Conservation (phyloP, 2,888 invertebrate genomes). For the Drosophila affinis region DNA sequence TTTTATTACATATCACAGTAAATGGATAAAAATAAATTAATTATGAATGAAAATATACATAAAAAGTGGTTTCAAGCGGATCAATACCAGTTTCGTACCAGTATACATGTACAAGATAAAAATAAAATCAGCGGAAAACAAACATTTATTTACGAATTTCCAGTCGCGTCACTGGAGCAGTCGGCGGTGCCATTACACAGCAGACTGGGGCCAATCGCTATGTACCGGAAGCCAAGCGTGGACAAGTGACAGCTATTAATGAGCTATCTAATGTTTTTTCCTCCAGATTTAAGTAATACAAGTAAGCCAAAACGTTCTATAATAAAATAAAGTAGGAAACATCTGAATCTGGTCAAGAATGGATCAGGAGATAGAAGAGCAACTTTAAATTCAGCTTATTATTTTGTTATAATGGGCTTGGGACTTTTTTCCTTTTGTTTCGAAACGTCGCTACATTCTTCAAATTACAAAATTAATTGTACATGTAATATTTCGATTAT, state of each 20-base stretch:
- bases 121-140: neutral
- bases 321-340: neutral
- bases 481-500: neutral
- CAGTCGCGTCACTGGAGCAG: slow-evolving; percentile 82
- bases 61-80: slow-evolving; percentile 81
- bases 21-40: slow-evolving; percentile 25
- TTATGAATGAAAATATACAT: slow-evolving; percentile 33
- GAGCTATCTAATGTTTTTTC: slow-evolving; percentile 93
- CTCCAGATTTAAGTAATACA: slow-evolving; percentile 92
- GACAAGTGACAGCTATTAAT: slow-evolving; percentile 94
- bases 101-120: slow-evolving; percentile 4
- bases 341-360: neutral
- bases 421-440: neutral
- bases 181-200: slow-evolving; percentile 81
- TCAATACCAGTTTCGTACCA: slow-evolving; percentile 49
- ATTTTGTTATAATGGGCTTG: neutral
- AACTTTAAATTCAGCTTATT: neutral
- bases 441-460: too few species aligned
- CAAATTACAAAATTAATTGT: neutral
- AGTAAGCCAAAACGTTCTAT: neutral
- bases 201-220: slow-evolving; percentile 82
- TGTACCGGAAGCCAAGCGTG: slow-evolving; percentile 90
- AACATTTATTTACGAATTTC: slow-evolving; percentile 47
- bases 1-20: neutral
- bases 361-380: neutral